These are phyloP conservation scores for Notodonta dromedarius DNA, from an alignment of 2,888 invertebrate species.

Conservation along the genomic window DNA sequence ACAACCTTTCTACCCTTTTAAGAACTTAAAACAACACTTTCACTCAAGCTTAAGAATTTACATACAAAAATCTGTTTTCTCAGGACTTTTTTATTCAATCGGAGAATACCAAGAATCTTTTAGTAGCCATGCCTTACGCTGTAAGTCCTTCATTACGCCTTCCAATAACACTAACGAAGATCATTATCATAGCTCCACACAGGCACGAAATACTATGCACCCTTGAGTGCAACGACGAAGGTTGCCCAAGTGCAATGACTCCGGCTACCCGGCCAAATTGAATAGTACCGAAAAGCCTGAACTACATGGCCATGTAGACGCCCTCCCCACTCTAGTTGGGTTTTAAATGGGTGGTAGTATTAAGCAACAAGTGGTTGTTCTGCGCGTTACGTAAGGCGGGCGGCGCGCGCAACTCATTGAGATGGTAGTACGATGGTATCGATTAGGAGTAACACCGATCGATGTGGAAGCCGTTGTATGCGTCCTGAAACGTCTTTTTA, in stretches of 20 bases:
- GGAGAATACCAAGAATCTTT: slow-evolving; percentile 25
- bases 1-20: slow-evolving; percentile 14
- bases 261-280: slow-evolving; percentile 61
- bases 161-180: slow-evolving; percentile 72
- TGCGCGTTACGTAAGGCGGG: slow-evolving; percentile 77
- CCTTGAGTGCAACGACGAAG: slow-evolving; percentile 82
- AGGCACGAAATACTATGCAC: slow-evolving; percentile 73
- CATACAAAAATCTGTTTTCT: slow-evolving; percentile 24
- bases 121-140: slow-evolving; percentile 31
- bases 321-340: slow-evolving; percentile 52
- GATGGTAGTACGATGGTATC: slow-evolving; percentile 74
- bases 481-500: slow-evolving; percentile 65
- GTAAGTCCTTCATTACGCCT: slow-evolving; percentile 47
- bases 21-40: slow-evolving; percentile 18
- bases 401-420: slow-evolving; percentile 81
- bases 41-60: slow-evolving; percentile 33
- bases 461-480: slow-evolving; percentile 64
- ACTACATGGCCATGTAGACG: slow-evolving; percentile 37
- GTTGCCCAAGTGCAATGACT: slow-evolving; percentile 81
- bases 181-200: slow-evolving; percentile 71
- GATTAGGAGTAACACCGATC: slow-evolving; percentile 74
- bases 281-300: slow-evolving; percentile 29
- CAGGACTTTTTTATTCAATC: slow-evolving; percentile 20
- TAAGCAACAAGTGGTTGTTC: slow-evolving; percentile 76
- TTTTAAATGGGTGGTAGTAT: slow-evolving; percentile 76